Percentiles rank a stretch among this genome's conserved stretches.
Conservation (phyloP, 2,797 vertebrate genomes). For the Acanthis flammea region DNA sequence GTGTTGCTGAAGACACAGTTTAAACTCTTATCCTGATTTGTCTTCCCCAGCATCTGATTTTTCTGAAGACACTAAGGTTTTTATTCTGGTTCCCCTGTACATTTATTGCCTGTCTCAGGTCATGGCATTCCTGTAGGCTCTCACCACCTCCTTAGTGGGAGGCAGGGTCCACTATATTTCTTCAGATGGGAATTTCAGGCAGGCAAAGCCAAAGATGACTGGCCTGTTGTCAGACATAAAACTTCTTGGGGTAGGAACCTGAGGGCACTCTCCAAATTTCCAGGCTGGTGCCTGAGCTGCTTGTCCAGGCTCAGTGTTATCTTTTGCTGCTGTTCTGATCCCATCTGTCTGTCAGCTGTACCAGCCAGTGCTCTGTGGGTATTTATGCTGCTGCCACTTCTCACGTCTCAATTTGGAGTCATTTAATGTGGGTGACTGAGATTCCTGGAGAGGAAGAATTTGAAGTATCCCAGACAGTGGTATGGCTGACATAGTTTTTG, state of each 20-base stretch:
- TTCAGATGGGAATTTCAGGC: neutral
- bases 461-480: constrained; percentile 43
- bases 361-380: constrained; percentile 22
- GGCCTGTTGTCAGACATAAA: neutral
- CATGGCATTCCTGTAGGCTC: neutral
- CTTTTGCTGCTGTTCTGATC: constrained; percentile 6
- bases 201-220: neutral
- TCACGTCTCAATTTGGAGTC: constrained; percentile 44
- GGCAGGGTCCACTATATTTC: neutral
- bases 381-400: constrained; percentile 37
- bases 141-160: neutral
- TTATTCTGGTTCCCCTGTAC: neutral
- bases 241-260: neutral
- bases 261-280: neutral
- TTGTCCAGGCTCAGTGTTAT: neutral
- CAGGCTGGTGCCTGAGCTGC: neutral
- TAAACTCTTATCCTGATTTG: neutral
- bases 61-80: neutral
- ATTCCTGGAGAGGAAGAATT: constrained; percentile 44
- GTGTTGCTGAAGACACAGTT: neutral
- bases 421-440: constrained; percentile 12
- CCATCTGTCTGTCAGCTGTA: constrained; percentile 51
- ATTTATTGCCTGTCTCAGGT: neutral
- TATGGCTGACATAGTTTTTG: neutral
- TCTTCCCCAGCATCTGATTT: neutral